Base-by-base conservation (phyloP, 2,888 invertebrate genomes). In the Laothoe populi region DNA sequence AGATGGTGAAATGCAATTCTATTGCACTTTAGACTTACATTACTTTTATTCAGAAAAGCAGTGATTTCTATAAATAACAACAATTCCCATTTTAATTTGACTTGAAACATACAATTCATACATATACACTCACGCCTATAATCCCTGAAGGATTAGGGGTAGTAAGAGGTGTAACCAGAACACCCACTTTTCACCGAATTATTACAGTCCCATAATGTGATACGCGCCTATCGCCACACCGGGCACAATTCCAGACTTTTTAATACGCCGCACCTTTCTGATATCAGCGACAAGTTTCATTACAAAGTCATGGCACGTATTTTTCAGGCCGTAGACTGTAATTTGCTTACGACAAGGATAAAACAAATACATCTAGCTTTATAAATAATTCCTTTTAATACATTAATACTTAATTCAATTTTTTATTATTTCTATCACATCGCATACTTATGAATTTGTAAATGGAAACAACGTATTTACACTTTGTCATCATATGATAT, bases 401-500 rank as follows among this genome's bases (percentile, higher is more conserved):
- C 46, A 11, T 21, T 31, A 35, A 19, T 35, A 53, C 44, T 57
- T 46, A 60, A 65, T 57, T 40, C 26, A 19, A 53, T 35, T 60
- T 59, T 57, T 48, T 38, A 45, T 61, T 58, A 61, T 60, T 59
- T 65, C 75, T 76, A 79, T 78, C 73, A 79, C 75, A 78, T 79
- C 70, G 74, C 70, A 72, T 68, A 59, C 62, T 66, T 63, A 66
- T 68, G 65, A 69, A 26, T 61, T 58, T 42, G 44, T 11, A 23
- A 53, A 53, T 53, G 49, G 49, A 53, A 53, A 63, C 40, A 68
- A 65, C 63, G 42, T 74, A 78, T 83, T 84, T 83, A 92, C 74
- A 92, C 89, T 82, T 87, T 91, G 72, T 92, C 89, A 70, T 92
- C 91, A 69, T 86, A 86, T 60, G 86, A 74, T 72, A 87, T 79